Base-by-base conservation (phyloP, 2,113 vertebrate genomes). In the Castor canadensis region DNA sequence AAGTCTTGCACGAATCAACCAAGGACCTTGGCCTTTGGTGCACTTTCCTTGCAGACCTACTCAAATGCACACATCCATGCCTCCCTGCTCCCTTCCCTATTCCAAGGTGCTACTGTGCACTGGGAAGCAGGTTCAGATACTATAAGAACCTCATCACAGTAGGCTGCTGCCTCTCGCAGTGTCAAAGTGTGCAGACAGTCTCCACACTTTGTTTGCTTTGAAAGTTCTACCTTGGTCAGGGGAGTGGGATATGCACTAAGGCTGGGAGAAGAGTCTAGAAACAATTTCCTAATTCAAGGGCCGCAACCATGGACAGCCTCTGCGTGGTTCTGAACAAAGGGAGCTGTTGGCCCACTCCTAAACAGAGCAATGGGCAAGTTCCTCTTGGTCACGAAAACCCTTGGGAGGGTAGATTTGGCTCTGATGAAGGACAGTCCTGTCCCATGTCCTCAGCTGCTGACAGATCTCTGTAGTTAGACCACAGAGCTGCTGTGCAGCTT, bases 401-500 rank as follows among this genome's bases (percentile, higher is more conserved):
- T 54, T 2, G 26, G 73, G 88, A 76, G 54, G n/a, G 49, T 9
- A 8, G n/a, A 32, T 49, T 72, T 32, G 19, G 49, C 76, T 82
- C 83, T 43, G 22, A 15, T 17, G 3, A 30, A 87, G 79, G 62
- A n/a, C 6, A 17, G 38, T 26, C 38, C 30, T 4, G 54, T 52
- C 43, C 66, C 3, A 2, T 2, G 16, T 20, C 30, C 54, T 20
- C 54, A 43, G 6, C 0, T 0, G 22, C 28, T 43, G 24, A 43
- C 3, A 0, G 6, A 54, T n/a, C 9, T 75, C 43, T 20, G 6
- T 0, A 0, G 12, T 3, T 7, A 17, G 49, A 30, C n/a, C n/a
- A 52, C 1, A 12, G 13, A 35, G 43, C 66, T 17, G 28, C 4
- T 24, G 1, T 3, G n/a, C 62, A 38, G 69, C 5, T 22, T 28